Percentiles rank a stretch among this genome's conserved stretches.
These are phyloP conservation scores for Kryptolebias ocellatus DNA, from an alignment of 2,797 vertebrate genomes.

Conservation along the genomic window DNA sequence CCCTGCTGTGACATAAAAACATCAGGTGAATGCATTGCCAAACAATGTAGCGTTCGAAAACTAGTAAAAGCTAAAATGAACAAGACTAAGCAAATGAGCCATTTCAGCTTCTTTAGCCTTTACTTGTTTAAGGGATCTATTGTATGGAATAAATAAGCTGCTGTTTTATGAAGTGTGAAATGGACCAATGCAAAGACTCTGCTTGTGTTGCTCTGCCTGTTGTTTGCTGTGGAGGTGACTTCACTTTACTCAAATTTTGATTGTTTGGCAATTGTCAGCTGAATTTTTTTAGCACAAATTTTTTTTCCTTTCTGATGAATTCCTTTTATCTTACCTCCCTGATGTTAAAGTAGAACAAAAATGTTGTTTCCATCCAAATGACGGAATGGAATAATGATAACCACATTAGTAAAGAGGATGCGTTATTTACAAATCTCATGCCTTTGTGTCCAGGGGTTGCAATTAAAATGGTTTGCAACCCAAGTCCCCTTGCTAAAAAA, in stretches of 20 bases:
- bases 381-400: constrained; percentile 65
- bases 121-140: constrained; percentile 60
- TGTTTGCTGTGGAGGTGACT: constrained; percentile 69
- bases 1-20: constrained; percentile 65
- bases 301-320: constrained; percentile 50
- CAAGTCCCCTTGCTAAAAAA: constrained; percentile 61
- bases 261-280: constrained; percentile 42
- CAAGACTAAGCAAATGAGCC: constrained; percentile 58
- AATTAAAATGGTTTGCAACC: constrained; percentile 68
- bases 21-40: constrained; percentile 40
- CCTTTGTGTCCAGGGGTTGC: constrained; percentile 63
- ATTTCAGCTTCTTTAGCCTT: constrained; percentile 54
- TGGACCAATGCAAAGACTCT: constrained; percentile 64
- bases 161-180: constrained; percentile 79
- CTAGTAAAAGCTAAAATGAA: constrained; percentile 55
- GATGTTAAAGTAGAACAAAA: constrained; percentile 46
- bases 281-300: too few species aligned
- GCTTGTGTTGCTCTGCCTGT: constrained; percentile 49
- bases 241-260: constrained; percentile 45
- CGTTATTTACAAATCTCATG: constrained; percentile 58
- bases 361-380: constrained; percentile 49
- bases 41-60: constrained; percentile 58
- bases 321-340: constrained; percentile 44
- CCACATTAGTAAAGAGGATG: constrained; percentile 58
- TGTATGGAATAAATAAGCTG: constrained; percentile 73